Evolutionary conservation across 2,113 vertebrate species (phyloP).

Genomic region (Myotis brandtii): DNA sequence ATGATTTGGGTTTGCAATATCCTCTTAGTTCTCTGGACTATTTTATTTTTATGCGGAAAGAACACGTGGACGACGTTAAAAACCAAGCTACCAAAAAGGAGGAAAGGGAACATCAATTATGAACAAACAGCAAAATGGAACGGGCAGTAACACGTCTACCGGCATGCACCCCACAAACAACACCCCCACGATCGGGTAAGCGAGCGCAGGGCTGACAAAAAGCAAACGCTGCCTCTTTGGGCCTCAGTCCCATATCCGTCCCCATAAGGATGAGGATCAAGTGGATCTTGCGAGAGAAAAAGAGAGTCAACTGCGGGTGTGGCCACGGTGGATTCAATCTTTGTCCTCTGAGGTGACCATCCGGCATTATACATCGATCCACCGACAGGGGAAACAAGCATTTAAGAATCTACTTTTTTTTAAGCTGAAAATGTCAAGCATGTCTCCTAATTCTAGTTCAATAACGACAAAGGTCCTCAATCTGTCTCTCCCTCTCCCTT

Average conservation of each 20-base stretch:
- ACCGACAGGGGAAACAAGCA: neutral
- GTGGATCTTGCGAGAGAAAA: neutral
- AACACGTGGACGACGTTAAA: neutral
- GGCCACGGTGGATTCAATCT: neutral
- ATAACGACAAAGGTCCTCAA: neutral
- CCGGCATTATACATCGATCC: neutral
- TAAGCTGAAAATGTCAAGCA: neutral
- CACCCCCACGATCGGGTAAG: neutral
- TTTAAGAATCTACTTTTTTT: neutral
- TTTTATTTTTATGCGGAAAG: neutral
- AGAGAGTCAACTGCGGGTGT: neutral
- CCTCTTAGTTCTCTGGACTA: neutral
- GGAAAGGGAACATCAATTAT: neutral
- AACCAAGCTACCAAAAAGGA: neutral
- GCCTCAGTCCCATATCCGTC: neutral
- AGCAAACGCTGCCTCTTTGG: neutral
- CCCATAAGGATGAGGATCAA: neutral
- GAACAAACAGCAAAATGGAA: neutral
- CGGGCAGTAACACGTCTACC: neutral
- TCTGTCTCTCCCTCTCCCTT: neutral
- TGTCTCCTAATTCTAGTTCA: neutral
- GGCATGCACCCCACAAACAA: neutral
- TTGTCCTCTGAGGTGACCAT: neutral
- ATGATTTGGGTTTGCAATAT: neutral
- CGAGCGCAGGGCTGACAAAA: neutral